Evolutionary conservation across 2,113 vertebrate species (phyloP), one percentile per base, ranked within the genome.

Genomic region (Pedetes capensis): DNA sequence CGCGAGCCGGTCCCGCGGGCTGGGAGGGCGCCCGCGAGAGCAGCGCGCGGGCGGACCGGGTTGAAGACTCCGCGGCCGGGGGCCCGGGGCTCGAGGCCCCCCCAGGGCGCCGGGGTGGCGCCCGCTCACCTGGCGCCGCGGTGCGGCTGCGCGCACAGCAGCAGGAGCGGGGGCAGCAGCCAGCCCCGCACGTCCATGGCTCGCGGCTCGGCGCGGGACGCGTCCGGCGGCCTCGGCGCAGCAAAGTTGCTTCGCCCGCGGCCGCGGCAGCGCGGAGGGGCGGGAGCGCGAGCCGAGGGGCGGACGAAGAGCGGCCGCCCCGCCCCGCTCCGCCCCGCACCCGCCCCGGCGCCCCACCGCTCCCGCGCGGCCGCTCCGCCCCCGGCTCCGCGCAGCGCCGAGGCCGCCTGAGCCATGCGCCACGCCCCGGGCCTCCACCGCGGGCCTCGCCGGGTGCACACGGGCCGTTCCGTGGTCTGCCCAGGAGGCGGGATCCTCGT

Each of bases 61-160:
- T 55, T 39, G 79, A n/a, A n/a, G 49, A 29, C n/a, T n/a, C 32
- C 37, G 23, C 14, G 6, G 37, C 13, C 34, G 29, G 16, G 6
- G 53, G n/a, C 49, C 4, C 7, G 22, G 57, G 71, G 32, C 55
- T 49, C 25, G 25, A 55, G 79, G 42, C 49, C 8, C 32, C 10
- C 22, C 34, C 34, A 22, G 34, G 42, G 49, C 42, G 23, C 32
- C 49, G 7, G 22, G 80, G 47, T 6, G 27, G 68, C 76, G 49
- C 57, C 39, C 11, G 71, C 98, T 99, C 98, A 99, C 98, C 98
- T 98, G 98, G 97, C 95, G 86, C 98, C 97, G 93, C 96, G 97
- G 95, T 90, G 98, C 95, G 94, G 96, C 8, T 91, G 98, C 53
- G 97, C 96, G 97, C 97, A 98, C 66, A 98, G 97, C 81, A 98